A percentile compares a stretch with the other conserved stretches of the same genome.
Conservation (phyloP, 2,113 vertebrate species). For the Triplophysa dalaica region DNA sequence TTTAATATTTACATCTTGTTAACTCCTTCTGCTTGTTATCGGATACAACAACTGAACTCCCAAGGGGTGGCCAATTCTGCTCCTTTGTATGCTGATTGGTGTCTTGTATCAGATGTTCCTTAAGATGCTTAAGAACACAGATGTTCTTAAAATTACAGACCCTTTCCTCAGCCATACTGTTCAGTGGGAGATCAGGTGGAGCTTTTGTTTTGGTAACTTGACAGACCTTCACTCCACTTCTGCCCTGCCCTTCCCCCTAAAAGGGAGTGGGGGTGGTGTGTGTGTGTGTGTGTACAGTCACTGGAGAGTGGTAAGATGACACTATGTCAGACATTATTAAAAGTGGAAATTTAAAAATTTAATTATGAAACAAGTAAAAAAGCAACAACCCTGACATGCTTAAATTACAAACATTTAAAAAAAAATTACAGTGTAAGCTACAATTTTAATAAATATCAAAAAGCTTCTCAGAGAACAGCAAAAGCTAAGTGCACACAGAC, state of each 20-base stretch:
- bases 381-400: slow-evolving; percentile 47
- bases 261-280: background rate
- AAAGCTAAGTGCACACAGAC: slow-evolving; percentile 71
- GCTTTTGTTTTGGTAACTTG: slow-evolving; percentile 66
- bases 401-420: slow-evolving; percentile 27
- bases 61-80: slow-evolving; percentile 39
- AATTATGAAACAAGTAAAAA: slow-evolving; percentile 48
- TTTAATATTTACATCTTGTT: background rate
- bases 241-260: slow-evolving; percentile 19
- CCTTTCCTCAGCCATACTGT: slow-evolving; percentile 50
- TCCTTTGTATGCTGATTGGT: slow-evolving; percentile 51
- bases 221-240: slow-evolving; percentile 41
- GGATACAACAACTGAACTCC: slow-evolving; percentile 14
- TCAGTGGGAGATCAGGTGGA: slow-evolving; percentile 69
- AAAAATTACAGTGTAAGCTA: slow-evolving; percentile 69
- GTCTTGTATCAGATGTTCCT: slow-evolving; percentile 54
- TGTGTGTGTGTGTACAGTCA: slow-evolving; percentile 3
- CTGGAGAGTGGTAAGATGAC: slow-evolving; percentile 36
- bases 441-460: slow-evolving; percentile 72
- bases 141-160: slow-evolving; percentile 75
- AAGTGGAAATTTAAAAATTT: slow-evolving; percentile 43
- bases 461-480: slow-evolving; percentile 53
- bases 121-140: slow-evolving; percentile 74
- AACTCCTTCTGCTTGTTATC: background rate
- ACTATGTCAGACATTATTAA: slow-evolving; percentile 45